phyloP scores from a whole-genome alignment of 2,797 vertebrate species.

The Poecilia picta region DNA sequence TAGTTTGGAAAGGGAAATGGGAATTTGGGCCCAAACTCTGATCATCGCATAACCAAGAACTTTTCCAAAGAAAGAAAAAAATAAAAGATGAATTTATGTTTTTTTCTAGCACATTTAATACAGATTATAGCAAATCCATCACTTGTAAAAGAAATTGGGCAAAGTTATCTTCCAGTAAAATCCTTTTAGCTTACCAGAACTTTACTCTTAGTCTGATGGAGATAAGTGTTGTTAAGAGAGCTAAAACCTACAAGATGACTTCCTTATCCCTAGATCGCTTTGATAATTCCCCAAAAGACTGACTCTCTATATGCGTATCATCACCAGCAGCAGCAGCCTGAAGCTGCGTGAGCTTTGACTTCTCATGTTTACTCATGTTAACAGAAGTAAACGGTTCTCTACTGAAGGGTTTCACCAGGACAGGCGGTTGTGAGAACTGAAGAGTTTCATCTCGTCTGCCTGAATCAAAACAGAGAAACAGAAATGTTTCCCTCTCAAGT shows the following conservation, averaged over 20 bases:
- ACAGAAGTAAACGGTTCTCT: background rate
- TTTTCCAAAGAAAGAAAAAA: background rate
- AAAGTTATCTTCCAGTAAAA: background rate
- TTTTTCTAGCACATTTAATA: background rate
- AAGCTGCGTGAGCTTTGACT: too few relatives aligned
- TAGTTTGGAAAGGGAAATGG: background rate
- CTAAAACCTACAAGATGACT: background rate
- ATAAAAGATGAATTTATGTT: background rate
- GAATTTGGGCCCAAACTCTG: background rate
- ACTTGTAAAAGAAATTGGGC: background rate
- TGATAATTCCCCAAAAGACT: background rate
- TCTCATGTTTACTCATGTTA: background rate
- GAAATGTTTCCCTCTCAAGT: background rate
- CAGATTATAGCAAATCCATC: background rate
- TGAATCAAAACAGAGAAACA: background rate
- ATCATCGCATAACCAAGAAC: background rate
- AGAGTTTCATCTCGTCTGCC: slow-evolving; percentile 12
- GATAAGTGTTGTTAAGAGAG: background rate
- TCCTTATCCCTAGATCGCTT: background rate
- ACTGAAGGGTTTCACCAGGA: slow-evolving; percentile 30
- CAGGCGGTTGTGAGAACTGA: slow-evolving; percentile 54
- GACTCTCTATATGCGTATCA: background rate
- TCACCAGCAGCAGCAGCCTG: background rate
- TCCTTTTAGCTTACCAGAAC: background rate
- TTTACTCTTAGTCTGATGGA: background rate